These are phyloP conservation scores for Peromyscus melanophrys DNA, from an alignment of 2,797 vertebrate genomes.

Conservation along the genomic window DNA sequence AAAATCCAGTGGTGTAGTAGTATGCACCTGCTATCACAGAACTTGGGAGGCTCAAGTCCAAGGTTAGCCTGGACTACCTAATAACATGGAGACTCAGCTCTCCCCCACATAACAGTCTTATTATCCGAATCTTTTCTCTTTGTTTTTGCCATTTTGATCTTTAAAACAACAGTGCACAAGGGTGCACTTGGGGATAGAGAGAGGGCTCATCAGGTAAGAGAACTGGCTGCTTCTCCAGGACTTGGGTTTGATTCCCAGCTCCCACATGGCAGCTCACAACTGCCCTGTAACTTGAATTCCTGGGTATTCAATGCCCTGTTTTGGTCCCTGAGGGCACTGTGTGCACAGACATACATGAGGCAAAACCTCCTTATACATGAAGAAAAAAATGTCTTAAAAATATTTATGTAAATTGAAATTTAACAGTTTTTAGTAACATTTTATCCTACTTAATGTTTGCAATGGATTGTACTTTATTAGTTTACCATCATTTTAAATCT, in stretches of 20 bases:
- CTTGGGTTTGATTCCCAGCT: neutral
- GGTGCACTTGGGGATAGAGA: neutral
- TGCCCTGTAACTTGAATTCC: neutral
- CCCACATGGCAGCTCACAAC: neutral
- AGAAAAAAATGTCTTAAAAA: neutral
- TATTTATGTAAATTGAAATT: neutral
- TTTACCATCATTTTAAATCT: neutral
- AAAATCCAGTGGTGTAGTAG: neutral
- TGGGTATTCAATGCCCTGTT: neutral
- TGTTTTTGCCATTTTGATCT: constrained; percentile 3
- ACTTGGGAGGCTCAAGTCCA: neutral
- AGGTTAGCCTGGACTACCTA: neutral
- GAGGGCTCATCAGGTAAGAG: neutral
- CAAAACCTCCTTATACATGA: neutral
- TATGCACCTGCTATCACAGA: neutral
- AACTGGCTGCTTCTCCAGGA: neutral
- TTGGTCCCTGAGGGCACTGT: neutral
- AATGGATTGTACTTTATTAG: neutral
- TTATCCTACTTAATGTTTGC: neutral
- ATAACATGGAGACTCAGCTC: neutral
- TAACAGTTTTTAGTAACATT: constrained; percentile 10
- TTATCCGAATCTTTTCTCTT: neutral
- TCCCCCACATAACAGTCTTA: neutral
- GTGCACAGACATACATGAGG: neutral
- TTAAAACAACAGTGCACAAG: neutral